Evolutionary conservation across 1,140 invertebrate genomes (phyloP).

Genomic region (Lerema accius): DNA sequence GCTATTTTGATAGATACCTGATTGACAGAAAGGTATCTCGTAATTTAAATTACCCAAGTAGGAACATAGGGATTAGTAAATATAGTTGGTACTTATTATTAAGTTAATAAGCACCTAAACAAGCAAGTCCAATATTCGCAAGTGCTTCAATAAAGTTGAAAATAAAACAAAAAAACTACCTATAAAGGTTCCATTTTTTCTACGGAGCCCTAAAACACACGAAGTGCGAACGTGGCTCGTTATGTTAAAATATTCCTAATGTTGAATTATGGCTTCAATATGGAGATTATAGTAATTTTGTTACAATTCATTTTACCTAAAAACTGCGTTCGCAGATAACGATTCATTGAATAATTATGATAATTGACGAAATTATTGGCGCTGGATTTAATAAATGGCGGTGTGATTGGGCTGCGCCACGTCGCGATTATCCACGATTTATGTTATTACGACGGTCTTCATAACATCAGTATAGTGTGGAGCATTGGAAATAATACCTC

Average conservation of each 20-base stretch:
- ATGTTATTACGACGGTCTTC: constrained; percentile 32
- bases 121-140: too few relatives aligned
- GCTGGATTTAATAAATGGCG: constrained; percentile 47
- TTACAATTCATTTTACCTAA: constrained; percentile 32
- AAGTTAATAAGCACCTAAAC: too few relatives aligned
- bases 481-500: too few relatives aligned
- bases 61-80: too few relatives aligned
- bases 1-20: too few relatives aligned
- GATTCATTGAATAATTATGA: constrained; percentile 69
- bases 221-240: background rate
- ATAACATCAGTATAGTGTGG: constrained; percentile 15
- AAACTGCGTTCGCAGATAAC: constrained; percentile 43
- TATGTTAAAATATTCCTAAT: constrained; percentile 17
- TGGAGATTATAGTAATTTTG: constrained; percentile 35
- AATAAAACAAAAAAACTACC: too few relatives aligned
- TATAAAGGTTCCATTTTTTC: too few relatives aligned
- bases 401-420: constrained; percentile 29
- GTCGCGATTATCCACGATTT: constrained; percentile 38
- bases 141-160: too few relatives aligned
- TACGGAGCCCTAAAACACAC: background rate
- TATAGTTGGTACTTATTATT: too few relatives aligned
- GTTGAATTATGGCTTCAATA: constrained; percentile 34
- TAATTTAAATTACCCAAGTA: too few relatives aligned
- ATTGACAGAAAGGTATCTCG: too few relatives aligned
- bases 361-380: constrained; percentile 57